Percentiles rank a stretch among this genome's conserved stretches.
These are phyloP conservation scores for Planiliza haematocheilus DNA, from an alignment of 2,113 vertebrate genomes.

Conservation along the genomic window DNA sequence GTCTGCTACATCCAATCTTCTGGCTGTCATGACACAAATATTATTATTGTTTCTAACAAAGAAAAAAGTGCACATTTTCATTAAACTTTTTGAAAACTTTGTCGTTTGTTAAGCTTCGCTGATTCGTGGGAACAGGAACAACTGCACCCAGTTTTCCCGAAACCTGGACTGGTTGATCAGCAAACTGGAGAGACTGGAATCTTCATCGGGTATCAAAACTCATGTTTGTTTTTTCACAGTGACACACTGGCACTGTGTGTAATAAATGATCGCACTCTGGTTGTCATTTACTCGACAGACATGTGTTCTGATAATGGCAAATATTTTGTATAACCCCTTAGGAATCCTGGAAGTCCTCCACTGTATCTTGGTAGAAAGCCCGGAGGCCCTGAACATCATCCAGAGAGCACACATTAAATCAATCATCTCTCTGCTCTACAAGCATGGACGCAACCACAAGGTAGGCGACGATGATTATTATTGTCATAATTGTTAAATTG, in stretches of 20 bases:
- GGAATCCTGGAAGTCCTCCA: slow-evolving; percentile 96
- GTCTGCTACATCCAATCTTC: background rate
- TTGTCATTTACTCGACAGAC: background rate
- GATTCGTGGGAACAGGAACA: slow-evolving; percentile 95
- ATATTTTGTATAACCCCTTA: slow-evolving; percentile 63
- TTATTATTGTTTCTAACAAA: background rate
- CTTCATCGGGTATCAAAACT: slow-evolving; percentile 90
- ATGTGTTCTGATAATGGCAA: slow-evolving; percentile 5
- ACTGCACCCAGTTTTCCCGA: slow-evolving; percentile 95
- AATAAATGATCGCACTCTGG: background rate
- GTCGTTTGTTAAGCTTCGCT: slow-evolving; percentile 86
- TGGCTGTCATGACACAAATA: background rate
- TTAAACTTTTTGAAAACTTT: slow-evolving; percentile 11
- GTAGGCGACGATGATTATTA: slow-evolving; percentile 67
- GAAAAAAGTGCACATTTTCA: background rate
- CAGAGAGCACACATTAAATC: slow-evolving; percentile 94
- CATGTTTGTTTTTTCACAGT: background rate
- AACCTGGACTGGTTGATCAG: slow-evolving; percentile 97
- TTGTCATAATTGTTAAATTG: no score
- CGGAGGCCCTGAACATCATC: slow-evolving; percentile 96
- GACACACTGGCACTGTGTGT: background rate
- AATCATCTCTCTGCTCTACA: slow-evolving; percentile 95
- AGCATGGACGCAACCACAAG: slow-evolving; percentile 97
- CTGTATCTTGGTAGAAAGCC: slow-evolving; percentile 95
- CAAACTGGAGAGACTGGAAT: slow-evolving; percentile 96